Conservation (phyloP, 2,797 vertebrate species). For the Siniperca obscura region DNA sequence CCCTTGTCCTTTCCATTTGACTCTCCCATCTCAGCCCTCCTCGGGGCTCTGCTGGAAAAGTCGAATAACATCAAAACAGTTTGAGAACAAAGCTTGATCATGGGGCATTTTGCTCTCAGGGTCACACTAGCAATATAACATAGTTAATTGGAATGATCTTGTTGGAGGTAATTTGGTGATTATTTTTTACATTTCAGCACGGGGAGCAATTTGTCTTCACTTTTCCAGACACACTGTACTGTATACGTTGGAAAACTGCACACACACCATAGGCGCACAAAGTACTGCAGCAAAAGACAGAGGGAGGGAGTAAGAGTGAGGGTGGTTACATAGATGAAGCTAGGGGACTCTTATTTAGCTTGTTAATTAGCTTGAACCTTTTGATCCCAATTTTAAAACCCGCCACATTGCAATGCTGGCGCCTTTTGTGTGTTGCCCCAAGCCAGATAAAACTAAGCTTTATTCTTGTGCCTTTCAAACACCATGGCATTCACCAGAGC, state of each 20-base stretch:
- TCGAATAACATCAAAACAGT: constrained; percentile 79
- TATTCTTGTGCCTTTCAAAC: constrained; percentile 79
- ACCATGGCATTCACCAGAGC: constrained; percentile 65
- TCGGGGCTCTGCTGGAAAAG: constrained; percentile 73
- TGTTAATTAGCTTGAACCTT: constrained; percentile 88
- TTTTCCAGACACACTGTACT: constrained; percentile 49
- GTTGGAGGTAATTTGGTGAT: constrained; percentile 71
- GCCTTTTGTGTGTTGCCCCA: constrained; percentile 80
- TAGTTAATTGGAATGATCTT: constrained; percentile 75
- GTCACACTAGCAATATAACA: constrained; percentile 58
- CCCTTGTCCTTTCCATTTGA: constrained; percentile 82
- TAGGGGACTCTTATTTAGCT: constrained; percentile 84
- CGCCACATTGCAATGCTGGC: constrained; percentile 72
- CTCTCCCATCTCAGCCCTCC: constrained; percentile 68
- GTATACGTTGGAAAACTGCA: constrained; percentile 47
- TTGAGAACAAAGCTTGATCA: constrained; percentile 67
- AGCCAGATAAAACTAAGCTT: constrained; percentile 82
- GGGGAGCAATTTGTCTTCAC: constrained; percentile 70
- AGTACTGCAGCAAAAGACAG: constrained; percentile 52
- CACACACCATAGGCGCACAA: constrained; percentile 32
- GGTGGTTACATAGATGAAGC: constrained; percentile 68
- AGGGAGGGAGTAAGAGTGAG: constrained; percentile 38
- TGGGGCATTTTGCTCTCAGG: constrained; percentile 62
- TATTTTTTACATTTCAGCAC: constrained; percentile 65
- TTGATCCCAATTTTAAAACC: constrained; percentile 89